These are phyloP conservation scores for Cacoxenus indagator DNA, from an alignment of 2,888 invertebrate genomes.

Conservation along the genomic window DNA sequence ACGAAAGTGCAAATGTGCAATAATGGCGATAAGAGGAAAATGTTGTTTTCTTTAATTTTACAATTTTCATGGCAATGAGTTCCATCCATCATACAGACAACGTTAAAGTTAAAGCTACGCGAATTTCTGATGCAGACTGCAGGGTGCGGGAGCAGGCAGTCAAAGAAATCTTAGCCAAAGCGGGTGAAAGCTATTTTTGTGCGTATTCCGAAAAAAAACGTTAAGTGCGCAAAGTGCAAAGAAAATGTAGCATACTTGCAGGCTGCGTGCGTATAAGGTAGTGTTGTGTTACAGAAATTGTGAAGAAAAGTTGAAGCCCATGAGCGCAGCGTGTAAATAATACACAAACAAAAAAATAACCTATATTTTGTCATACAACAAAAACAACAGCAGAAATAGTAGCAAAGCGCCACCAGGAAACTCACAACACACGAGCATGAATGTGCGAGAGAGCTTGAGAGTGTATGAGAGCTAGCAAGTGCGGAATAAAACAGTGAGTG, in stretches of 20 bases:
- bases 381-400: conserved; percentile 23
- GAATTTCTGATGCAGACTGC: conserved; percentile 1
- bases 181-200: conserved; percentile 6
- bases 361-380: conserved; percentile 20
- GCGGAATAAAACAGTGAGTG: neutral
- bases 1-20: neutral
- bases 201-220: neutral
- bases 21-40: conserved; percentile 21
- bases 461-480: conserved; percentile 32
- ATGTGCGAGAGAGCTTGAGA: conserved; percentile 35
- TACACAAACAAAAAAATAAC: conserved; percentile 23
- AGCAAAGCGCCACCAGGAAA: conserved; percentile 27
- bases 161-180: neutral
- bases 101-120: neutral
- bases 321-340: conserved; percentile 1
- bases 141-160: no score
- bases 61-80: conserved; percentile 43
- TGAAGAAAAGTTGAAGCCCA: neutral
- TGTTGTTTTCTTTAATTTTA: conserved; percentile 37
- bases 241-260: neutral
- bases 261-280: neutral
- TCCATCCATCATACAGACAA: conserved; percentile 21
- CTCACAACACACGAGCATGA: conserved; percentile 34
- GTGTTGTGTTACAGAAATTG: neutral
- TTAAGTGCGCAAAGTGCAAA: neutral